Evolutionary conservation across 2,797 vertebrate genomes (phyloP).

Genomic region (Falco peregrinus): DNA sequence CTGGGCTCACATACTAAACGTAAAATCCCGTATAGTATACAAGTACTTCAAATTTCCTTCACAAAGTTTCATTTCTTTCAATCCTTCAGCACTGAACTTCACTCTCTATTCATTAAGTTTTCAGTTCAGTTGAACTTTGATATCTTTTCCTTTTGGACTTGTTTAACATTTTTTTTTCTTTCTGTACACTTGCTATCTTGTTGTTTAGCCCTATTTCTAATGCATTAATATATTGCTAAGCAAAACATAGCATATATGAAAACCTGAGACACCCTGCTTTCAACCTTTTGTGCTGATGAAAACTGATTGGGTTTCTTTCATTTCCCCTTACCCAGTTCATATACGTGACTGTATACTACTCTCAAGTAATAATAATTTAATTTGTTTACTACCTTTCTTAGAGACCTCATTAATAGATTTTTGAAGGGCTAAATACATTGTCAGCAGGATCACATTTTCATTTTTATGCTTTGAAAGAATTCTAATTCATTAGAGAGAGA

Average conservation of each 20-base stretch:
- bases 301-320: fast-evolving
- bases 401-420: background rate
- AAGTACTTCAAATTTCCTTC: background rate
- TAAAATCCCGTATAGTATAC: background rate
- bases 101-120: background rate
- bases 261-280: background rate
- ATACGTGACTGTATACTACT: background rate
- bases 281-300: background rate
- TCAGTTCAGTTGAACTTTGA: background rate
- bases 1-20: background rate
- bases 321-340: background rate
- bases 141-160: background rate
- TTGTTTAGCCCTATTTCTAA: background rate
- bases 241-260: background rate
- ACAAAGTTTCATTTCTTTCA: background rate
- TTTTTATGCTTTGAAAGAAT: background rate
- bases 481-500: background rate
- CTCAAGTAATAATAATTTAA: background rate
- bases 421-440: background rate
- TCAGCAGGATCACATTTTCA: background rate
- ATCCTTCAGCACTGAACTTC: background rate
- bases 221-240: background rate
- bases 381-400: background rate
- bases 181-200: background rate
- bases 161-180: background rate